Percentiles rank a stretch among this genome's conserved stretches.
These are phyloP conservation scores for Nannoperca obscura DNA, from an alignment of 2,797 vertebrate genomes.

Conservation along the genomic window DNA sequence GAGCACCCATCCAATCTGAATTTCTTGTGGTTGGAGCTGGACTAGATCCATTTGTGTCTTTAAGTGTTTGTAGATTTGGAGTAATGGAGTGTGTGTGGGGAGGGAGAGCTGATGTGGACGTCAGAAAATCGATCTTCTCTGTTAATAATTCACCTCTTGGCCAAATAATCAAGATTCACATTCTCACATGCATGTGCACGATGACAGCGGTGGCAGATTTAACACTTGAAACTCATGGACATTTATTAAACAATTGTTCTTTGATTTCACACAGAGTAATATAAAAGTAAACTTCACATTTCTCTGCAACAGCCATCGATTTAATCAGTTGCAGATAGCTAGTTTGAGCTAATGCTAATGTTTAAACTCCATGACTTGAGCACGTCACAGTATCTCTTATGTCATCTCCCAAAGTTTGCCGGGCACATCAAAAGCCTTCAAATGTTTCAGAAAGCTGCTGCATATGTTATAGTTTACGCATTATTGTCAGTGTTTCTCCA, in stretches of 20 bases:
- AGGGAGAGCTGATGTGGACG: slow-evolving; percentile 22
- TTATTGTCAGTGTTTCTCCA: neutral
- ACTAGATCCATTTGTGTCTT: slow-evolving; percentile 5
- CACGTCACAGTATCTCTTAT: neutral
- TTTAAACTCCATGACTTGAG: neutral
- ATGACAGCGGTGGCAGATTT: neutral
- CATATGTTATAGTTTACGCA: neutral
- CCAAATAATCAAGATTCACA: neutral
- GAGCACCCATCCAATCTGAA: slow-evolving; percentile 7
- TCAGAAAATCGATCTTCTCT: neutral
- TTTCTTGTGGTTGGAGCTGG: slow-evolving; percentile 17
- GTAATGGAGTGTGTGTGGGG: neutral
- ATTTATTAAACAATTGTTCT: neutral
- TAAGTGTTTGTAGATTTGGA: slow-evolving; percentile 1
- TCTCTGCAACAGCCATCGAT: neutral
- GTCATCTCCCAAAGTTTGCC: neutral
- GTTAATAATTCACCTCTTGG: neutral
- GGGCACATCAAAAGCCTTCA: neutral
- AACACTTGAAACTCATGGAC: neutral
- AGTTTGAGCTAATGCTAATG: neutral
- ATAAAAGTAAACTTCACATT: neutral
- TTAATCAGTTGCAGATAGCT: neutral
- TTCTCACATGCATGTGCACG: neutral
- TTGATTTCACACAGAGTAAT: neutral
- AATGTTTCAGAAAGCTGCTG: neutral